A percentile compares a stretch with the other conserved stretches of the same genome.
Evolutionary conservation across 2,797 vertebrate genomes (phyloP).

Genomic region (Poeciliopsis gracilis): DNA sequence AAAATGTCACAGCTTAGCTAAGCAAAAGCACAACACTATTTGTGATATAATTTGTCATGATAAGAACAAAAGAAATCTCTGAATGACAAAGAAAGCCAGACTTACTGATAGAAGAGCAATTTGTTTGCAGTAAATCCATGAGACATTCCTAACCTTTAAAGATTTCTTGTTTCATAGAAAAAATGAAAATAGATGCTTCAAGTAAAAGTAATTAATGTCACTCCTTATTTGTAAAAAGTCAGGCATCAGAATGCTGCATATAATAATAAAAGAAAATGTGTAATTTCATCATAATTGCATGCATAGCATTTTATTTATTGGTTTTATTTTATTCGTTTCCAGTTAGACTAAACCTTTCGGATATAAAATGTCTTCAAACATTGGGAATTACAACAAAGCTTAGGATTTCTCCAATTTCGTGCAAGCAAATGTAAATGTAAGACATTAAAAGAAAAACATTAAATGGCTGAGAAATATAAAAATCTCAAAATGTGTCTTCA

Average conservation of each 20-base stretch:
- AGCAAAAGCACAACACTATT: background rate
- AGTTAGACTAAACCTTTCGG: background rate
- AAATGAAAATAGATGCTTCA: background rate
- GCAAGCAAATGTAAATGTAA: background rate
- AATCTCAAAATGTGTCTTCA: constrained; percentile 6
- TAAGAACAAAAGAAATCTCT: background rate
- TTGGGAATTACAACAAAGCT: background rate
- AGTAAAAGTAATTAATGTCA: background rate
- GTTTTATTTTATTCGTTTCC: background rate
- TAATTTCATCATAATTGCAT: background rate
- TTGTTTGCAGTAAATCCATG: background rate
- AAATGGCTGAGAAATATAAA: background rate
- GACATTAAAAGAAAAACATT: background rate
- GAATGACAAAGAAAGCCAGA: background rate
- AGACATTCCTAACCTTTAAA: constrained; percentile 1
- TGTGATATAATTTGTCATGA: background rate
- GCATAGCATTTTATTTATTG: background rate
- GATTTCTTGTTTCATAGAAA: background rate
- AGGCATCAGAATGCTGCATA: background rate
- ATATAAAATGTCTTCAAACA: background rate
- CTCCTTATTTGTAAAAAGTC: background rate
- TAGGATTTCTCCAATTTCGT: background rate
- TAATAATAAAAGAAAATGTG: background rate
- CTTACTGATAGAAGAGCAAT: background rate
- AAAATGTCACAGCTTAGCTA: background rate